A percentile compares a stretch with the other conserved stretches of the same genome.
These are phyloP conservation scores for Empis stercorea DNA, from an alignment of 2,888 invertebrate genomes.

Conservation along the genomic window DNA sequence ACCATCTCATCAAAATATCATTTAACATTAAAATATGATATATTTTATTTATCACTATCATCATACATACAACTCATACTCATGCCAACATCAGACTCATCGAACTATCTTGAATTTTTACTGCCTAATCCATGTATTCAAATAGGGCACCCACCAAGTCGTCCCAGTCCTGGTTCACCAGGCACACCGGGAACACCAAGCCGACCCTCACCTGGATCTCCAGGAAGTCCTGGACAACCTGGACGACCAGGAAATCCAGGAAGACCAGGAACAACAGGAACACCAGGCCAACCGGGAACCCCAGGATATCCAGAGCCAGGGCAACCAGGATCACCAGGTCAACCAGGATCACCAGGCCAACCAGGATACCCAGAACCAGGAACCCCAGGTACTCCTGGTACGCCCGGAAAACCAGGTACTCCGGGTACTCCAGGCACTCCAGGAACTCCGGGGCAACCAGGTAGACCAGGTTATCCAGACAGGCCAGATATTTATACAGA, in stretches of 20 bases:
- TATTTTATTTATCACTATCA: background rate
- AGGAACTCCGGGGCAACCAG: conserved; percentile 23
- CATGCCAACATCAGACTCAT: no score
- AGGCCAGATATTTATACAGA: conserved; percentile 11
- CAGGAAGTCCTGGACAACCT: conserved; percentile 19
- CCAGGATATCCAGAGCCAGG: conserved; percentile 38
- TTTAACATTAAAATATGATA: background rate
- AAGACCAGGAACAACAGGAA: conserved; percentile 18
- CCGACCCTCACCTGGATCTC: conserved; percentile 11
- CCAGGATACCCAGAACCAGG: conserved; percentile 10
- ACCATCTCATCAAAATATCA: background rate
- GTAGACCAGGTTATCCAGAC: conserved; percentile 20
- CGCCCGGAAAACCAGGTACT: conserved; percentile 14
- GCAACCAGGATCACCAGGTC: conserved; percentile 24
- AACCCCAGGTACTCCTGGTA: conserved; percentile 15
- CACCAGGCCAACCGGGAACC: conserved; percentile 19
- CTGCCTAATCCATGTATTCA: background rate
- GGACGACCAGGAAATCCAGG: conserved; percentile 38
- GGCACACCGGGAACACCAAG: conserved; percentile 26
- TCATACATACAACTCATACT: no score
- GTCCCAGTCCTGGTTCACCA: conserved; percentile 13
- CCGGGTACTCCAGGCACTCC: conserved; percentile 29
- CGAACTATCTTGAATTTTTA: background rate
- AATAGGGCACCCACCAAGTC: conserved; percentile 35
- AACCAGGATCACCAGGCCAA: conserved; percentile 19